Conservation (phyloP, 2,113 vertebrate genomes). For the Percopsis transmontana region DNA sequence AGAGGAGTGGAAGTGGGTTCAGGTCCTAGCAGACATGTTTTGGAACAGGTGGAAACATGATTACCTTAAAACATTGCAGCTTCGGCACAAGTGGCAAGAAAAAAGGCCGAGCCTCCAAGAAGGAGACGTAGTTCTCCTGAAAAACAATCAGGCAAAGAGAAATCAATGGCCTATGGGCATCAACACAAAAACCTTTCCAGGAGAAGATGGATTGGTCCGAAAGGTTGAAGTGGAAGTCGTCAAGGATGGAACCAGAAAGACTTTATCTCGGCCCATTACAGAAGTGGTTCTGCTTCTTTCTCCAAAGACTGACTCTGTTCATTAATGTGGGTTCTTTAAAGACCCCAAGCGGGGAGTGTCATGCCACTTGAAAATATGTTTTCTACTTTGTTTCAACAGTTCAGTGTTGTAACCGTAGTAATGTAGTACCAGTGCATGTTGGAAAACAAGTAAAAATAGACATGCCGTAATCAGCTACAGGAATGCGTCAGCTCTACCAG, state of each 20-base stretch:
- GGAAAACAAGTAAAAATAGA: too few relatives aligned
- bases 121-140: background rate
- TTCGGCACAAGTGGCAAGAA: slow-evolving; percentile 1
- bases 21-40: background rate
- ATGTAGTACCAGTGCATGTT: too few relatives aligned
- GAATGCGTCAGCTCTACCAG: too few relatives aligned
- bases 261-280: background rate
- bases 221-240: background rate
- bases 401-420: too few relatives aligned
- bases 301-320: background rate
- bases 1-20: too few relatives aligned
- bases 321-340: background rate
- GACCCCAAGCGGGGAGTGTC: background rate
- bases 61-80: background rate
- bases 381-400: too few relatives aligned
- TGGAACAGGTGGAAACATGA: slow-evolving; percentile 1
- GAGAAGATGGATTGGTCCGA: background rate
- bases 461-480: too few relatives aligned
- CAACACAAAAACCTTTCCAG: background rate
- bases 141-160: background rate
- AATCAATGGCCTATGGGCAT: background rate
- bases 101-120: background rate
- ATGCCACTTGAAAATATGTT: too few relatives aligned
- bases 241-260: background rate
- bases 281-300: background rate